phyloP scores from a whole-genome alignment of 2,113 vertebrate genomes.

The Protobothrops mucrosquamatus region DNA sequence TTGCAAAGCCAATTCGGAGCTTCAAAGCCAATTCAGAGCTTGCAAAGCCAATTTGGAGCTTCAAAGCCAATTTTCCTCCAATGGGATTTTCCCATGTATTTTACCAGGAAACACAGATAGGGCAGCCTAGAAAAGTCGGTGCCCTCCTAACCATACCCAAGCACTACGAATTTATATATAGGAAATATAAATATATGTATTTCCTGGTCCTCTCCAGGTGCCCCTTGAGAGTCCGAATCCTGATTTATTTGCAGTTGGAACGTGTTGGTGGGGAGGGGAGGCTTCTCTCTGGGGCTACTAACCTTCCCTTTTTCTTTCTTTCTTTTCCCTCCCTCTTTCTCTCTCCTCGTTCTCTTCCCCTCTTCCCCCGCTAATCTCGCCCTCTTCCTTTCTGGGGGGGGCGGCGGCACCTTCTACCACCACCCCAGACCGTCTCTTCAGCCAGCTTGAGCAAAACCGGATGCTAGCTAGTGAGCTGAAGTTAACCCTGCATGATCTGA shows the following conservation, averaged over 20 bases:
- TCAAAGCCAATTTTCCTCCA: too few species aligned
- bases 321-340: conserved; percentile 37
- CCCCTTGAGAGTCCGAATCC: background rate
- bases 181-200: too few species aligned
- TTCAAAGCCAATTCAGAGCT: too few species aligned
- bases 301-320: conserved; percentile 52
- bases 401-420: background rate
- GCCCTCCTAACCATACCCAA: too few species aligned
- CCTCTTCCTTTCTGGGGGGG: conserved; percentile 9
- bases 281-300: conserved; percentile 48
- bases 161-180: too few species aligned
- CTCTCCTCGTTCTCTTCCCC: conserved; percentile 51
- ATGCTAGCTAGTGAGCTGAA: conserved; percentile 78
- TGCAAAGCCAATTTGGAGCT: too few species aligned
- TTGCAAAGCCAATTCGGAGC: background rate
- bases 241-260: background rate
- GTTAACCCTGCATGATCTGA: conserved; percentile 78
- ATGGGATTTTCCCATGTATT: too few species aligned
- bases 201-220: background rate
- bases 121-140: too few species aligned
- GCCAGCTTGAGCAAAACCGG: conserved; percentile 76
- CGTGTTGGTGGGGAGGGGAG: background rate
- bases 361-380: conserved; percentile 17
- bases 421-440: conserved; percentile 73
- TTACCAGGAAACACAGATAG: too few species aligned